Evolutionary conservation across 2,888 invertebrate genomes (phyloP).

Genomic region (Spisula solida): DNA sequence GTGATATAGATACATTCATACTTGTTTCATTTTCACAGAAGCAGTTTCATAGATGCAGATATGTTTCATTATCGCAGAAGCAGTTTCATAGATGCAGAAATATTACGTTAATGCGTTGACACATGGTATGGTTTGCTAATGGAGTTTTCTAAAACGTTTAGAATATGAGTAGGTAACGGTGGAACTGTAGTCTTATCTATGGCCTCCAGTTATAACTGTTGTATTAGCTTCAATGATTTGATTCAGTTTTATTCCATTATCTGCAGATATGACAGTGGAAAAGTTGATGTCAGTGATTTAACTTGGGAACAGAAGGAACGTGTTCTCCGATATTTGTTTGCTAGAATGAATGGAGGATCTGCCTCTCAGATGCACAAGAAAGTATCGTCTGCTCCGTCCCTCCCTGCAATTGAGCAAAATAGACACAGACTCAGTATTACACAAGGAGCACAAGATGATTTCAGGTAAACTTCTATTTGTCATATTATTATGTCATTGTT

Average conservation of each 20-base stretch:
- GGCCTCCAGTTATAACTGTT: too few species aligned
- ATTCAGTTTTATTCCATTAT: not conserved
- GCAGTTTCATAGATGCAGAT: too few species aligned
- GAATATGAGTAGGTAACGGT: too few species aligned
- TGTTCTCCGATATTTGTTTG: conserved; percentile 87
- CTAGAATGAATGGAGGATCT: conserved; percentile 84
- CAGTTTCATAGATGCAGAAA: too few species aligned
- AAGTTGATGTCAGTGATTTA: conserved; percentile 86
- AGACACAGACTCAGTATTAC: conserved; percentile 73
- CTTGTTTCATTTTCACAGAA: too few species aligned
- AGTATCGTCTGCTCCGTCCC: conserved; percentile 68
- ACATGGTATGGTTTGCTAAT: too few species aligned
- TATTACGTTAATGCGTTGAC: too few species aligned
- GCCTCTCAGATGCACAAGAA: conserved; percentile 58
- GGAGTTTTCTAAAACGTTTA: too few species aligned
- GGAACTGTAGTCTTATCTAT: too few species aligned
- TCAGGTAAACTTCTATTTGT: conserved; percentile 44
- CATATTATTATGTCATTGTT: not conserved
- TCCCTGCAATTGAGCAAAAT: conserved; percentile 74
- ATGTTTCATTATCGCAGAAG: too few species aligned
- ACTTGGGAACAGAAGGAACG: conserved; percentile 88
- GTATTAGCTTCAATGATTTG: too few species aligned
- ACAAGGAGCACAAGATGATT: conserved; percentile 67
- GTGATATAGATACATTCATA: too few species aligned
- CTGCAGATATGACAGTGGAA: conserved; percentile 78